Evolutionary conservation across 92 coral and sea anemone genomes (phyloP), one percentile per base, ranked within the genome.

Genomic region (Parazoanthus darwini): DNA sequence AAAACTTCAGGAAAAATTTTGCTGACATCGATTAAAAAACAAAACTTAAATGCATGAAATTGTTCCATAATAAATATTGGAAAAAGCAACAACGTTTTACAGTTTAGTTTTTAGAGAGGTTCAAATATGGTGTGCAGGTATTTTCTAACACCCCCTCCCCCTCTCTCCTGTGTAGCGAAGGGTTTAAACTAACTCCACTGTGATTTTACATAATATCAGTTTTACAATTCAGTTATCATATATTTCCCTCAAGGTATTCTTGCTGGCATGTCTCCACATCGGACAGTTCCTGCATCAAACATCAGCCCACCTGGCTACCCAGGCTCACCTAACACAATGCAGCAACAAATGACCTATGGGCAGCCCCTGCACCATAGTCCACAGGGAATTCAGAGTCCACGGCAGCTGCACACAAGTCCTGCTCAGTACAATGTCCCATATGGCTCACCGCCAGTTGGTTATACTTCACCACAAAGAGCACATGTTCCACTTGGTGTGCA

Each of bases 281-380:
- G 88, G 59, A 78, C 89, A 54, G 88, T 76, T 26, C 86, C 93
- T 54, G 92, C 98, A 58, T 79, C 94, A 81, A 89, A 90, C 79
- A 87, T 89, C 67, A 91, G 92, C 20, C 93, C 98, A 18, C 92
- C 98, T 18, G 85, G 91, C 91, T 95, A 89, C 89, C 91, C 94
- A 66, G 98, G 96, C 2, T 95, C 98, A 78, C 93, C 94, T 56
- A 84, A 37, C 63, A 71, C 86, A 65, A 82, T 88, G n/a, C 95
- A 91, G 67, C 92, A 87, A 48, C 93, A 93, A 36, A 88, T 95
- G 48, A 90, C 98, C 9, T 95, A 95, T 81, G 88, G 74, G 39
- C 98, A 93, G 79, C 89, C 93, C 65, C 63, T 90, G 88, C 98
- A 93, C 51, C 94, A 88, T 51, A 95, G 96, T 87, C 94, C 98